Conservation (phyloP, 2,797 vertebrate species). For the Microctenopoma stevenorrisi region DNA sequence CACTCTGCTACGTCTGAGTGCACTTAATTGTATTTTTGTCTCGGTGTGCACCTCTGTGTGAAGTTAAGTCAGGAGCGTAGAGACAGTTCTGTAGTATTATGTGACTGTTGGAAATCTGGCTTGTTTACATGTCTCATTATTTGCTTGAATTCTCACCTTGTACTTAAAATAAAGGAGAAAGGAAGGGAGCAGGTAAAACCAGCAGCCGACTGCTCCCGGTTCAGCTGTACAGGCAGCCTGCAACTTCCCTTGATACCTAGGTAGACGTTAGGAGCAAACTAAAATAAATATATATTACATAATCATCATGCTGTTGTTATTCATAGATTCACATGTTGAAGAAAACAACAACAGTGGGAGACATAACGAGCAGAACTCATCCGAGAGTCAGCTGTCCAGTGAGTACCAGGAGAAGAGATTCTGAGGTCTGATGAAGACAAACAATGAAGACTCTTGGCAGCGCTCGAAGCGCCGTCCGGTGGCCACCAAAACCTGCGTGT, state of each 20-base stretch:
- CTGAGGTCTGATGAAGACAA: too few species aligned
- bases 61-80: slow-evolving; percentile 26
- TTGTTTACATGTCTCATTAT: slow-evolving; percentile 38
- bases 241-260: background rate
- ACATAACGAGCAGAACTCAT: too few species aligned
- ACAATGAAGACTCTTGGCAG: too few species aligned
- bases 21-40: slow-evolving; percentile 32
- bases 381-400: too few species aligned
- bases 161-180: slow-evolving; percentile 20
- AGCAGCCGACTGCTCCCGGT: background rate
- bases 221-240: background rate
- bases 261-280: background rate
- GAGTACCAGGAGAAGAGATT: too few species aligned
- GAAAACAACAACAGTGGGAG: too few species aligned
- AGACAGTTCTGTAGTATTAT: slow-evolving; percentile 25
- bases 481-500: too few species aligned
- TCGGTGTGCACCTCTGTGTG: slow-evolving; percentile 12
- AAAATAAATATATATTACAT: background rate
- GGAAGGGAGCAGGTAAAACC: slow-evolving; percentile 5
- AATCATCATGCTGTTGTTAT: background rate
- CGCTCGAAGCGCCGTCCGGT: too few species aligned
- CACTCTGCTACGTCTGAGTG: slow-evolving; percentile 38
- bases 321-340: background rate
- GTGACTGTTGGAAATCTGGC: slow-evolving; percentile 34
- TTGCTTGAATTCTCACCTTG: slow-evolving; percentile 22